Base-by-base conservation (phyloP, 2,113 vertebrate genomes). In the Neolamprologus tretocephalus region DNA sequence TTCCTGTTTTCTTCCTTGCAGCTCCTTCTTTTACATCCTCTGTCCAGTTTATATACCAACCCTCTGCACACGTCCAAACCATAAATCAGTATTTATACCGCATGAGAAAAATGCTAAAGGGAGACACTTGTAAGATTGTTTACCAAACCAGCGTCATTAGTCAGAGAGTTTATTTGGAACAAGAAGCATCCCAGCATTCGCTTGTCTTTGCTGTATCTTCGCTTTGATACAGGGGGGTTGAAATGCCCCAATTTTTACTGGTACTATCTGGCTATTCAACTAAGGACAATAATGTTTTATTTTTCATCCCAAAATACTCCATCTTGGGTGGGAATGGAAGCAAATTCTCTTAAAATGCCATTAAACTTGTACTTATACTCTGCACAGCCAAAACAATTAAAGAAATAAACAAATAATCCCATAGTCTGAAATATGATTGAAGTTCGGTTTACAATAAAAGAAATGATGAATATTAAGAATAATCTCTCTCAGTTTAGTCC, bases 271-370 rank as follows among this genome's bases (percentile, higher is more conserved):
- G 47, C 16, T 49, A 49, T 49, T 49, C 4, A 49, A 53, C 6
- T 55, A 55, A 23, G 53, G 4, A 23, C 21, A 55, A 55, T 55
- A 7, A 55, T 55, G 53, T 55, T 55, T 55, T 55, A 55, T 55
- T 55, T 12, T 55, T 55, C 53, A 1, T 55, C 11, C 6, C 53
- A 55, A 23, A 23, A 23, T 12, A 55, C 2, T 0, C n/a, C 3
- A 1, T 23, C 53, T 4, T 23, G n/a, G 53, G 51, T 1, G 51
- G n/a, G 9, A 0, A 54, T 11, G 51, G 0, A 54, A 54, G n/a
- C 0, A 12, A 54, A 54, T 21, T 54, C 51, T 7, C 51, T 54
- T 21, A 21, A 54, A 54, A 54, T 54, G 51, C 3, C 3, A 40
- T 40, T 40, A 40, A 40, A 40, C 40, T 40, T 40, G 3, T 40